Evolutionary conservation across 2,797 vertebrate genomes (phyloP).

Genomic region (Tangara arthus): DNA sequence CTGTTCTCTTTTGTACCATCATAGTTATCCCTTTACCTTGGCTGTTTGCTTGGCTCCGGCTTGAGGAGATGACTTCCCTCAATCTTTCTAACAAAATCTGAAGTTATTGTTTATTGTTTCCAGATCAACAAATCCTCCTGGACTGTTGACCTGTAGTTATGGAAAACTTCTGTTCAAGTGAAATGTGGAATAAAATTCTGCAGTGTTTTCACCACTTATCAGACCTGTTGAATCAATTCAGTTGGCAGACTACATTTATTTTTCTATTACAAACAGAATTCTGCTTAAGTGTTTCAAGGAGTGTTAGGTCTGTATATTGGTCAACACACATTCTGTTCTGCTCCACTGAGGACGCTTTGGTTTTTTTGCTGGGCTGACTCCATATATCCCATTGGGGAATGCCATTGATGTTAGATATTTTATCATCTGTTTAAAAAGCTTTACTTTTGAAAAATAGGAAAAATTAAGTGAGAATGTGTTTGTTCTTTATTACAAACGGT

Average conservation of each 20-base stretch:
- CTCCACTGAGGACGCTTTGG: neutral
- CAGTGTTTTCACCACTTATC: neutral
- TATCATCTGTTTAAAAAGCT: neutral
- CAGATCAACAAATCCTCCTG: neutral
- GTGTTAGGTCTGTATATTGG: neutral
- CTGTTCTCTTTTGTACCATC: neutral
- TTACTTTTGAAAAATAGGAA: neutral
- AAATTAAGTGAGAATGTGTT: neutral
- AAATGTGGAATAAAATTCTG: neutral
- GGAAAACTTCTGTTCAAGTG: neutral
- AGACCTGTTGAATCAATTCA: neutral
- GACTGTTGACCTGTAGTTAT: neutral
- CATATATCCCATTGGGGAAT: neutral
- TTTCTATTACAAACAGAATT: neutral
- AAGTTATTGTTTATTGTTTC: neutral
- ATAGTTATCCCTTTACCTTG: rapidly evolving
- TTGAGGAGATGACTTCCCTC: neutral
- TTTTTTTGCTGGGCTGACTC: neutral
- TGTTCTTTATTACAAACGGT: neutral
- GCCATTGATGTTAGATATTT: neutral
- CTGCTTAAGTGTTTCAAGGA: neutral
- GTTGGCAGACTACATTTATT: neutral
- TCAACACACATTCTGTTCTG: neutral
- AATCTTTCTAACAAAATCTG: neutral
- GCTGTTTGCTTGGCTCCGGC: neutral